phyloP scores from a whole-genome alignment of 2,113 vertebrate species.

The Microtus richardsoni region DNA sequence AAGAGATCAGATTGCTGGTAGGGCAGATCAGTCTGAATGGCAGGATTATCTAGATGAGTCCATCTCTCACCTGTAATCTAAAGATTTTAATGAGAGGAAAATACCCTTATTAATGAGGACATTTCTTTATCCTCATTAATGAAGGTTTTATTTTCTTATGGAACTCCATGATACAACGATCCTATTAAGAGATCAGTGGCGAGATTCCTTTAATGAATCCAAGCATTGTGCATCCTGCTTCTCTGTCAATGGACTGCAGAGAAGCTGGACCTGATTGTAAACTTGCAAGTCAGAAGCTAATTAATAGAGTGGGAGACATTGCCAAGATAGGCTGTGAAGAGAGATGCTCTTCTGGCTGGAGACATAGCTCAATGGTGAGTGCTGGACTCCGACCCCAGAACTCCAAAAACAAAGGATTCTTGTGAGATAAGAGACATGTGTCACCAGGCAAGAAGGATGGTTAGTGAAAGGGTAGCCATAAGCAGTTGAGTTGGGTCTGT shows the following conservation, averaged over 20 bases:
- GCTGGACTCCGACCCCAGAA: neutral
- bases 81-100: slow-evolving; percentile 5
- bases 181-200: neutral
- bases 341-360: neutral
- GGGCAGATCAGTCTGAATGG: neutral
- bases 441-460: neutral
- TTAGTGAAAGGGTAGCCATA: neutral
- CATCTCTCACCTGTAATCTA: neutral
- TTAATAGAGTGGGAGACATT: neutral
- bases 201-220: neutral
- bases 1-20: neutral
- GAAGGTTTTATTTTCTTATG: neutral
- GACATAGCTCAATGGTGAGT: neutral
- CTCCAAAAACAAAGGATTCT: neutral
- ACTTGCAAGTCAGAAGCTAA: neutral
- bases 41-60: slow-evolving; percentile 5
- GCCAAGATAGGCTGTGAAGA: neutral
- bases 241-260: neutral
- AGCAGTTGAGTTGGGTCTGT: neutral
- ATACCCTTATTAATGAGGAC: neutral
- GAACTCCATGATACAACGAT: neutral
- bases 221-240: neutral
- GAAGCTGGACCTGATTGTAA: neutral
- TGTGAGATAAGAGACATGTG: neutral
- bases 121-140: neutral